phyloP scores from a whole-genome alignment of 1,140 invertebrate genomes.

The Bombus superbus region DNA sequence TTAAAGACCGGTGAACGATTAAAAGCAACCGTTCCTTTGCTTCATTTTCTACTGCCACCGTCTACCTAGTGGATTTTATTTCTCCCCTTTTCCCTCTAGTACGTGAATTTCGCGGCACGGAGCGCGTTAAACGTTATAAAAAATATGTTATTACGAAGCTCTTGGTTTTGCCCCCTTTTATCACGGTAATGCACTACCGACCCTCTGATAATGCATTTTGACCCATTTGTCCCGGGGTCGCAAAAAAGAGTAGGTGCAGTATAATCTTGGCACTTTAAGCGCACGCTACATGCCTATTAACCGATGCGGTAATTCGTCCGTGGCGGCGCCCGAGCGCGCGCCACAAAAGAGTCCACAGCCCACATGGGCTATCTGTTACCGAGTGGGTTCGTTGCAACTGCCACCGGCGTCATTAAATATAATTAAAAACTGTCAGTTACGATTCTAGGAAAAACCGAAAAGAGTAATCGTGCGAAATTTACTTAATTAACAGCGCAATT shows the following conservation, averaged over 20 bases:
- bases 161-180: constrained; percentile 47
- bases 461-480: constrained; percentile 11
- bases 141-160: constrained; percentile 47
- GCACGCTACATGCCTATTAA: constrained; percentile 49
- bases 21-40: constrained; percentile 1
- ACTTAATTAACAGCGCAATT: constrained; percentile 40
- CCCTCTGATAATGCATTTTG: constrained; percentile 50
- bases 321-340: not conserved
- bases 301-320: constrained; percentile 48
- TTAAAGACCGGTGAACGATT: constrained; percentile 18
- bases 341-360: not conserved
- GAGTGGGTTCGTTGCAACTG: constrained; percentile 16
- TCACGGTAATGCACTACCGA: constrained; percentile 45
- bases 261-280: constrained; percentile 56
- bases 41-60: not conserved
- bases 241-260: constrained; percentile 29
- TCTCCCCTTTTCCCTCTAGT: not conserved
- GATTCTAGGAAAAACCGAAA: constrained; percentile 27
- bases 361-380: constrained; percentile 26
- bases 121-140: constrained; percentile 45
- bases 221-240: constrained; percentile 35
- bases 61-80: not conserved
- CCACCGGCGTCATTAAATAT: constrained; percentile 29
- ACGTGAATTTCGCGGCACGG: not conserved
- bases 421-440: constrained; percentile 32